Conservation (phyloP, 2,113 vertebrate species). For the Oncorhynchus clarkii region DNA sequence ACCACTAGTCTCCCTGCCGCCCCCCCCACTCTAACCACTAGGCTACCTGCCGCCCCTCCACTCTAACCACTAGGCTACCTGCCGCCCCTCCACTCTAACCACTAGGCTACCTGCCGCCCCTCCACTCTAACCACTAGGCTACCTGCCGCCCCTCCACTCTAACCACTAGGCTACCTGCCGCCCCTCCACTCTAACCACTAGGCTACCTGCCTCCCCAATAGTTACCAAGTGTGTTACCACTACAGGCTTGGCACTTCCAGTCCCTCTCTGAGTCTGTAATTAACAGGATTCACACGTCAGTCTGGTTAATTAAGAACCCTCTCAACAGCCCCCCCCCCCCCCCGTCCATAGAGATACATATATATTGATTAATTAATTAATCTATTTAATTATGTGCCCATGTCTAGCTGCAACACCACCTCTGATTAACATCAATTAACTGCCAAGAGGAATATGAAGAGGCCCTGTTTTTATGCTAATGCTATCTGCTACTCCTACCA, state of each 20-base stretch:
- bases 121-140: no score
- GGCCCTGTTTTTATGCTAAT: constrained; percentile 53
- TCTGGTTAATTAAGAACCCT: constrained; percentile 66
- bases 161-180: no score
- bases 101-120: no score
- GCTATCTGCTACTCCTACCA: constrained; percentile 12
- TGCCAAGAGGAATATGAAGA: constrained; percentile 36
- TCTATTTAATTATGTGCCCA: constrained; percentile 2
- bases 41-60: no score
- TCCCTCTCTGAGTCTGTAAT: constrained; percentile 55
- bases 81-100: no score
- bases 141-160: no score
- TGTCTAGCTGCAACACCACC: constrained; percentile 40
- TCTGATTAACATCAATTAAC: constrained; percentile 76
- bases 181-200: no score
- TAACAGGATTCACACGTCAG: constrained; percentile 54
- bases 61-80: no score
- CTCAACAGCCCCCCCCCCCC: constrained; percentile 17
- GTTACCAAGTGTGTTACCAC: not conserved
- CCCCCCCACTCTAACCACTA: no score
- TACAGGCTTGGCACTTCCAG: constrained; percentile 24
- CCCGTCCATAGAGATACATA: not conserved
- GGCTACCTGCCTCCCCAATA: no score
- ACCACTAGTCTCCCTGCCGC: no score
- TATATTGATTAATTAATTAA: no score